These are phyloP conservation scores for Sebastes fasciatus DNA, from an alignment of 2,113 vertebrate genomes.

Conservation along the genomic window DNA sequence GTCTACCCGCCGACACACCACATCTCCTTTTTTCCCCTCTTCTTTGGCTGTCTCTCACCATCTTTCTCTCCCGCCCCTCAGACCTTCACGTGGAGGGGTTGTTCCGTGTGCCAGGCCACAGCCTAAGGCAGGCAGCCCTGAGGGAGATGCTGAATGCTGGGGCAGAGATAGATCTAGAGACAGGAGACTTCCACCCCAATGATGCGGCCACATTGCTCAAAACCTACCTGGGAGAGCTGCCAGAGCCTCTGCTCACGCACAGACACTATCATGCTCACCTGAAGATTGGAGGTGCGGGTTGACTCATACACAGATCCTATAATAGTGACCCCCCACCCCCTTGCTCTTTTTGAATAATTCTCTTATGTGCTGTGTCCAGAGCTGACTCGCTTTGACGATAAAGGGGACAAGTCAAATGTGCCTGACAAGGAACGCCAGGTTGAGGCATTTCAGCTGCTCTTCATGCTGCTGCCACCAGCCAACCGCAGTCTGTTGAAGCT, in stretches of 20 bases:
- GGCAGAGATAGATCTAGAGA: constrained; percentile 92
- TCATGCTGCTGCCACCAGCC: constrained; percentile 92
- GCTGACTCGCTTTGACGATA: constrained; percentile 90
- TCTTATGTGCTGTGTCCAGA: constrained; percentile 46
- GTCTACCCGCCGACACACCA: constrained; percentile 28
- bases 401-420: constrained; percentile 90
- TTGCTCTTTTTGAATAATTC: constrained; percentile 6
- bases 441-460: constrained; percentile 94
- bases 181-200: constrained; percentile 95
- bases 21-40: background rate
- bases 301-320: background rate
- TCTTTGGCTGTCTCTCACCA: constrained; percentile 22
- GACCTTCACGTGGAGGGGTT: constrained; percentile 95
- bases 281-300: constrained; percentile 82
- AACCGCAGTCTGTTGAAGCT: constrained; percentile 95
- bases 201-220: constrained; percentile 96
- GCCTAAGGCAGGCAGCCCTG: constrained; percentile 92
- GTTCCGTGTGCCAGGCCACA: constrained; percentile 98
- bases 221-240: constrained; percentile 94
- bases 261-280: constrained; percentile 95
- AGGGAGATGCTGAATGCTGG: constrained; percentile 94
- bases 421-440: constrained; percentile 95
- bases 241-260: constrained; percentile 94
- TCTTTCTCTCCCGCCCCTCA: constrained; percentile 61
- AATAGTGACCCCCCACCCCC: background rate